Evolutionary conservation across 2,888 invertebrate species (phyloP), one percentile per base, ranked within the genome.

Genomic region (Anorthoa munda): DNA sequence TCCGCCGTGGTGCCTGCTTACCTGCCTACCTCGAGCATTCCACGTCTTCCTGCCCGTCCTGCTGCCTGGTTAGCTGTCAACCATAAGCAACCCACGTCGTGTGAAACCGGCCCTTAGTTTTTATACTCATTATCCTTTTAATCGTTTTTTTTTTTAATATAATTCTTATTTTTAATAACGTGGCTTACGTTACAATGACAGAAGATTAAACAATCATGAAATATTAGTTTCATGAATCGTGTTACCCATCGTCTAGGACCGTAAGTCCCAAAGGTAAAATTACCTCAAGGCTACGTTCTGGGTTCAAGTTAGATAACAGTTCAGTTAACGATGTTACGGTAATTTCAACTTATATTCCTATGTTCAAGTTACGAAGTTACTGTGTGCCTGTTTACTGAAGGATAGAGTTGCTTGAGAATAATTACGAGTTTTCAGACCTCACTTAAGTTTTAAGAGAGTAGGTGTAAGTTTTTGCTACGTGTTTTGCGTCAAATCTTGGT

Each of bases 241-340:
- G 56, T 31, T 63, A 4, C 0, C 58, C 4, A 51, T 74, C 46
- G 68, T 71, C 9, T 18, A 1, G 1, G 18, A 0, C 83, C 23
- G 81, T 88, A 65, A 68, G 78, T 86, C 69, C 21, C 72, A 65
- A 69, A 77, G 69, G 68, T 60, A 66, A 86, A 89, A 84, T 88
- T 87, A 85, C 86, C 84, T 77, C 66, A 83, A 77, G 82, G 79
- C 81, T 77, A 75, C 72, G 66, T 72, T 64, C 74, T 64, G 58
- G 73, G 80, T 79, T 81, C 63, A 87, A 88, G 78, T 89, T 86
- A 70, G 83, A 86, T 88, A 89, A 87, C 88, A 79, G 82, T 77
- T 76, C 69, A 82, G 79, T 80, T 89, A 89, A 89, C 83, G 86
- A 85, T 81, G 87, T 88, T 86, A 88, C 72, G 56, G 75, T 81